phyloP scores from a whole-genome alignment of 2,888 invertebrate genomes.

The Drosophila paranaensis region DNA sequence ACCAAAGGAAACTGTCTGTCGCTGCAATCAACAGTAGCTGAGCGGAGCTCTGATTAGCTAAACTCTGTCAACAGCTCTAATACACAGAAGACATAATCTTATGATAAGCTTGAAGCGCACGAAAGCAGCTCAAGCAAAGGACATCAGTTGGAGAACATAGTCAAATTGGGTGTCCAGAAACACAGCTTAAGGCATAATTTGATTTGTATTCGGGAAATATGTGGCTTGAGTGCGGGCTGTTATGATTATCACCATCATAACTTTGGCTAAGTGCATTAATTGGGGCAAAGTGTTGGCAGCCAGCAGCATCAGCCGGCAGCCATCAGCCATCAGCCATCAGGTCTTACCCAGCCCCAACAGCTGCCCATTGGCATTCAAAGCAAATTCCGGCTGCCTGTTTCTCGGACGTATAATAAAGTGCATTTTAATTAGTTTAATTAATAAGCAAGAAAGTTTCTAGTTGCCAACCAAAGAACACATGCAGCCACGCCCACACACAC shows the following conservation, averaged over 20 bases:
- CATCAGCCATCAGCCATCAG: neutral
- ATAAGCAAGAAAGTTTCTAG: slow-evolving; percentile 52
- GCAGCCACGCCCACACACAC: neutral
- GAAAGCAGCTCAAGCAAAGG: neutral
- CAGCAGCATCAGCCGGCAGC: neutral
- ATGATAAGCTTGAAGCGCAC: slow-evolving; percentile 9
- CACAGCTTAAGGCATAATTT: slow-evolving; percentile 54
- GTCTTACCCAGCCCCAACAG: neutral
- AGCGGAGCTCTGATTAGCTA: slow-evolving; percentile 40
- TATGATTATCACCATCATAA: slow-evolving; percentile 45
- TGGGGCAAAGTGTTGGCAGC: slow-evolving; percentile 32
- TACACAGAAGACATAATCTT: slow-evolving; percentile 13
- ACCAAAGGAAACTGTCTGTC: neutral
- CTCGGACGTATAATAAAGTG: slow-evolving; percentile 30
- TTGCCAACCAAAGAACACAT: neutral
- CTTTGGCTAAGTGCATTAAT: slow-evolving; percentile 53
- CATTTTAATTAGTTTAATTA: slow-evolving; percentile 76
- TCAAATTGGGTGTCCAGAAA: slow-evolving; percentile 2
- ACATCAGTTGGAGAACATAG: slow-evolving; percentile 15
- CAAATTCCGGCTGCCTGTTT: slow-evolving; percentile 5
- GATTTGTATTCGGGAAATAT: slow-evolving; percentile 46
- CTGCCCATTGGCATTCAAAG: neutral
- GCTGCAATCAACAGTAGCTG: slow-evolving; percentile 19
- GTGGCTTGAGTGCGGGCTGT: slow-evolving; percentile 35
- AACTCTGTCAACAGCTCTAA: slow-evolving; percentile 13